These are phyloP conservation scores for Anthoscopus minutus DNA, from an alignment of 2,113 vertebrate species.

Conservation along the genomic window DNA sequence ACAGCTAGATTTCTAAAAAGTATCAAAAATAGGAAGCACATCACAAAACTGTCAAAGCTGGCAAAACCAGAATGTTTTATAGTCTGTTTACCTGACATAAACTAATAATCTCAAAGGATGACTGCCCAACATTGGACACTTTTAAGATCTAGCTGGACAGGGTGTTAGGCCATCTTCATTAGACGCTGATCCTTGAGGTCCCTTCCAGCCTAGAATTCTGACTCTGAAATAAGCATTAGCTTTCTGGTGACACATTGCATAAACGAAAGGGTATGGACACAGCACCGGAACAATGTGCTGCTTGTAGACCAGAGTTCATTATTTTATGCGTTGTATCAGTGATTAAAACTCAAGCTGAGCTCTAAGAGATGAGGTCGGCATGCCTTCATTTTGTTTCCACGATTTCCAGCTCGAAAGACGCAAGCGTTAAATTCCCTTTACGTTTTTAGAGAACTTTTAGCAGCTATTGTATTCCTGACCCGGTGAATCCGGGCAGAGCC, in stretches of 20 bases:
- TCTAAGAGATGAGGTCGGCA: accelerated
- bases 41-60: neutral
- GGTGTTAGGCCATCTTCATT: neutral
- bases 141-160: neutral
- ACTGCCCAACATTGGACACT: neutral
- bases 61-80: neutral
- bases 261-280: neutral
- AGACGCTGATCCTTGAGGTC: neutral
- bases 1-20: neutral
- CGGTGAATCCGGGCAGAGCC: no score
- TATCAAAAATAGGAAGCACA: neutral
- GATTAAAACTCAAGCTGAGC: accelerated
- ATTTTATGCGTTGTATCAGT: accelerated
- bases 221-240: neutral
- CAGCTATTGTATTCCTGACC: accelerated
- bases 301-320: no score
- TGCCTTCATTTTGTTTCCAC: accelerated
- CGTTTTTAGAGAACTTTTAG: accelerated
- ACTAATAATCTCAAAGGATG: neutral
- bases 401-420: no score
- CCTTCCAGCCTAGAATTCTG: neutral
- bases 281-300: accelerated
- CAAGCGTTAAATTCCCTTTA: accelerated
- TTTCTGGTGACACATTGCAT: neutral
- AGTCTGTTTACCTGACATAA: neutral